These are phyloP conservation scores for Cyprinodon variegatus DNA, from an alignment of 2,113 vertebrate genomes.

Conservation along the genomic window DNA sequence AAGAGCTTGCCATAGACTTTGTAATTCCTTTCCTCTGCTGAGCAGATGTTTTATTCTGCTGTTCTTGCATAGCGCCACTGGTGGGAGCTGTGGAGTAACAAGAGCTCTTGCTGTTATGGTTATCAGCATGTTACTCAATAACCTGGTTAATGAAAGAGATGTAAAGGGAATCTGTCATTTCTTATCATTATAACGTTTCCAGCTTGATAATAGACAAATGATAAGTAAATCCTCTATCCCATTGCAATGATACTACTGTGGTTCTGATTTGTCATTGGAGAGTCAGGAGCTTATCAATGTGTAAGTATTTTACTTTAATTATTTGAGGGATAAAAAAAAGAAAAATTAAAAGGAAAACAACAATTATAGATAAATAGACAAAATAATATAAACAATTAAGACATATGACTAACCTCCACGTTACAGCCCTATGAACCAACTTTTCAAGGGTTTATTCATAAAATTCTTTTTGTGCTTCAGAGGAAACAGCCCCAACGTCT, in stretches of 20 bases:
- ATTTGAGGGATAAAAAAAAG: background rate
- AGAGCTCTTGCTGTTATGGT: background rate
- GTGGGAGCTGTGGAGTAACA: conserved; percentile 71
- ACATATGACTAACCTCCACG: conserved; percentile 30
- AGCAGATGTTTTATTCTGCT: conserved; percentile 41
- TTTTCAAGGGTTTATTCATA: conserved; percentile 50
- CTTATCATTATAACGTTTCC: background rate
- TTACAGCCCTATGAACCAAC: background rate
- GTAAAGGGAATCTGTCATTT: background rate
- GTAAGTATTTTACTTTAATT: background rate
- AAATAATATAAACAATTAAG: background rate
- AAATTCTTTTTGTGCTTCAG: conserved; percentile 36
- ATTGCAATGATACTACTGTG: background rate
- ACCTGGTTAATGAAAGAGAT: conserved; percentile 5
- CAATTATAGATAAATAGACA: no score
- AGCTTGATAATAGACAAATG: background rate
- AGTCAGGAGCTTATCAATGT: background rate
- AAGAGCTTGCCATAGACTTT: conserved; percentile 3
- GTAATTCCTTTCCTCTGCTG: conserved; percentile 5
- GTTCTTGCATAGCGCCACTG: conserved; percentile 59
- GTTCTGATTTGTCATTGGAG: background rate
- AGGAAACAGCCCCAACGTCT: conserved; percentile 50
- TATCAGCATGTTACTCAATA: conserved; percentile 15
- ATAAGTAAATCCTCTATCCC: background rate
- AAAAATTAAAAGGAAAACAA: no score